Conservation (phyloP, 92 coral and sea anemone genomes). For the Zoanthus sociatus region DNA sequence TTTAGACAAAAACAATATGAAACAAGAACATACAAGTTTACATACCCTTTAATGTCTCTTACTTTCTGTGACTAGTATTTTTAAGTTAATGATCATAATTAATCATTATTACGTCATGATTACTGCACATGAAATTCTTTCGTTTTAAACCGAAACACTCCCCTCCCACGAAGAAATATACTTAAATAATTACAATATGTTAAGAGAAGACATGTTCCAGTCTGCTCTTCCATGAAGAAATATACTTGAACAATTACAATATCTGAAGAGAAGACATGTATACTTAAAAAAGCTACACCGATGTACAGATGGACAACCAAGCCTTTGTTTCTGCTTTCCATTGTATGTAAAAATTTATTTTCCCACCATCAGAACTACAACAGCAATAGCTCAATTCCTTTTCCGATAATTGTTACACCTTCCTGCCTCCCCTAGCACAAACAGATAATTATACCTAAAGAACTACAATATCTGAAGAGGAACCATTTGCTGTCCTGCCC, state of each 20-base stretch:
- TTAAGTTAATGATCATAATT: no score
- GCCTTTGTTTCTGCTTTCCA: slow-evolving; percentile 21
- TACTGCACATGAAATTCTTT: no score
- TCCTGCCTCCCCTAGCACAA: slow-evolving; percentile 19
- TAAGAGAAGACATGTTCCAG: not conserved
- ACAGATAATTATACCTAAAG: slow-evolving; percentile 2
- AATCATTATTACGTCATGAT: no score
- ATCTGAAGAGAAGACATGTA: slow-evolving; percentile 5
- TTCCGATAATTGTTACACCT: slow-evolving; percentile 25
- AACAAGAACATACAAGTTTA: no score
- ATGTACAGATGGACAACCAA: slow-evolving; percentile 20
- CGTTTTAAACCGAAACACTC: not conserved
- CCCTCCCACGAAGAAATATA: slow-evolving; percentile 1
- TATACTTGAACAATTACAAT: not conserved
- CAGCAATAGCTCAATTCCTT: slow-evolving; percentile 19
- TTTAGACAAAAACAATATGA: no score
- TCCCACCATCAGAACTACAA: slow-evolving; percentile 19
- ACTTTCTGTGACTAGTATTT: no score
- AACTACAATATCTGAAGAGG: slow-evolving; percentile 28
- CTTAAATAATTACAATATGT: not conserved
- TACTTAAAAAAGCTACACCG: not conserved
- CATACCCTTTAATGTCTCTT: no score
- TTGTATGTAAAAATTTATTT: slow-evolving; percentile 9
- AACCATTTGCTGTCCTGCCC: slow-evolving; percentile 34
- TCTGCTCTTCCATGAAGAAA: not conserved